These are phyloP conservation scores for Lepilemur septentrionalis DNA, from an alignment of 2,797 vertebrate species.

Conservation along the genomic window DNA sequence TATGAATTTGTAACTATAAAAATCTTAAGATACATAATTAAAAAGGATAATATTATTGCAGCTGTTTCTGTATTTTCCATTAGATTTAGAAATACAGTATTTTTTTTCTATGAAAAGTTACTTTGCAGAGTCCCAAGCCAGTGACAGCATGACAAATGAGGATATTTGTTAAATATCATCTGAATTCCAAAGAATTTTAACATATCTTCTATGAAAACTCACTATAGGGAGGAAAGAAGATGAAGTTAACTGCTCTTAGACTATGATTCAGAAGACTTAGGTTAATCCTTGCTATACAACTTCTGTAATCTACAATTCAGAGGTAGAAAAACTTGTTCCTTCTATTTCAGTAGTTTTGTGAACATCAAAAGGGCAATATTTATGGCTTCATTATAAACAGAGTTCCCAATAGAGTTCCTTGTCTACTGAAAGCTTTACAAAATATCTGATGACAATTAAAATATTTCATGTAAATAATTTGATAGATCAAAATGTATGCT, in stretches of 20 bases:
- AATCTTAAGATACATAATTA: neutral
- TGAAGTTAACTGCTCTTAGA: neutral
- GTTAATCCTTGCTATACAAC: neutral
- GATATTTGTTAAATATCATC: slow-evolving; percentile 66
- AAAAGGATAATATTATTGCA: neutral
- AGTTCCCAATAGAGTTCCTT: neutral
- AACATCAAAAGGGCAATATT: neutral
- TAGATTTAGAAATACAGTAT: neutral
- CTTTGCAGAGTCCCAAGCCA: slow-evolving; percentile 71
- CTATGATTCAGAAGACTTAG: neutral
- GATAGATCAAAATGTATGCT: neutral
- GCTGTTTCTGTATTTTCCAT: neutral
- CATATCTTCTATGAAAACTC: neutral
- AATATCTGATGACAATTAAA: neutral
- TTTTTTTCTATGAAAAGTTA: slow-evolving; percentile 41
- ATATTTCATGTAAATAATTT: neutral
- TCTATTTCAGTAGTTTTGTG: neutral
- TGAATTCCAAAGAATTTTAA: neutral
- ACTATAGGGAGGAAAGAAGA: neutral
- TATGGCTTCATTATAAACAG: neutral
- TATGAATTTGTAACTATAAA: neutral
- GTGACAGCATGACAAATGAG: slow-evolving; percentile 84
- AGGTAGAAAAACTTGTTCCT: neutral
- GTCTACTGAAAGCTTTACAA: neutral
- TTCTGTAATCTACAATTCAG: neutral